These are phyloP conservation scores for Neofelis nebulosa DNA, from an alignment of 2,113 vertebrate genomes.

Conservation along the genomic window DNA sequence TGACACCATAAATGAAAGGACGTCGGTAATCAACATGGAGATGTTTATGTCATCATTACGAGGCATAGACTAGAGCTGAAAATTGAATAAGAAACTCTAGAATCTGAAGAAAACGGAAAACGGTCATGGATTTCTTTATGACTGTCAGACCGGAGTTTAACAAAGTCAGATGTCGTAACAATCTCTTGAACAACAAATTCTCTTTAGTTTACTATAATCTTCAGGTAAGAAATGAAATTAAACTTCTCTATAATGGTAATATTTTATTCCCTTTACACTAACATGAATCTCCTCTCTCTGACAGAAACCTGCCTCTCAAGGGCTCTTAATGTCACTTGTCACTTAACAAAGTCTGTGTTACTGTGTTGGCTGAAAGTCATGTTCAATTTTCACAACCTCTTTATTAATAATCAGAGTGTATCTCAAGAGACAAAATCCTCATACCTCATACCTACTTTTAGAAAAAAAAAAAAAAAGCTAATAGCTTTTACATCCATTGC, in stretches of 20 bases:
- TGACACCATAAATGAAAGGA: not conserved
- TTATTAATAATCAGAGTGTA: slow-evolving; percentile 67
- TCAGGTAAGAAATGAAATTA: not conserved
- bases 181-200: not conserved
- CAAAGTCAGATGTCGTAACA: not conserved
- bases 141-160: not conserved
- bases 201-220: not conserved
- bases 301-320: slow-evolving; percentile 50
- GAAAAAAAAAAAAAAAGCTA: slow-evolving; percentile 47
- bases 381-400: slow-evolving; percentile 69
- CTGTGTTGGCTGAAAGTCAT: slow-evolving; percentile 61
- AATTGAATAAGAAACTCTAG: not conserved
- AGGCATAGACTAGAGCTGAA: not conserved
- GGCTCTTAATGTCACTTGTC: slow-evolving; percentile 69
- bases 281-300: slow-evolving; percentile 10
- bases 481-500: slow-evolving; percentile 58
- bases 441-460: slow-evolving; percentile 17
- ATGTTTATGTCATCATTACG: not conserved
- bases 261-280: slow-evolving; percentile 30
- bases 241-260: not conserved
- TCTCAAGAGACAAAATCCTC: slow-evolving; percentile 62
- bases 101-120: not conserved
- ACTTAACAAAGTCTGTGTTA: slow-evolving; percentile 57
- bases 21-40: not conserved
- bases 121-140: not conserved